These are phyloP conservation scores for Trichechus manatus DNA, from an alignment of 2,113 vertebrate species.

Conservation along the genomic window DNA sequence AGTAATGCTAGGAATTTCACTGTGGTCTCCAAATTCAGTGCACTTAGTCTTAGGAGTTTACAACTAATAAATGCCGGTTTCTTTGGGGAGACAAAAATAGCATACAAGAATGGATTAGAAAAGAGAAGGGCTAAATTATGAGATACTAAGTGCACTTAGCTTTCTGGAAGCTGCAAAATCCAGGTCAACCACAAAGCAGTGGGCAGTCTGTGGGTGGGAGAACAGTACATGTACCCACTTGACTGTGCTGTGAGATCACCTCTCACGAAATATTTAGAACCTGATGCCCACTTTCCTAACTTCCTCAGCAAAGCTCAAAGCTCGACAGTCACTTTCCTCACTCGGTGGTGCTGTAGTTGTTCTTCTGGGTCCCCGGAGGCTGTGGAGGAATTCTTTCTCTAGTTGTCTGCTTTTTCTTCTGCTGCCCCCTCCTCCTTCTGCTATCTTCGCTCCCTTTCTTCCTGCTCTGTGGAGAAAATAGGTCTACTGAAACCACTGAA, in stretches of 20 bases:
- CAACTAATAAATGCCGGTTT: background rate
- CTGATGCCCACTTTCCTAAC: background rate
- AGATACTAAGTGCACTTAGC: background rate
- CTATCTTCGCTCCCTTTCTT: background rate
- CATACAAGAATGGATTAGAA: background rate
- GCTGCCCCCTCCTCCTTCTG: background rate
- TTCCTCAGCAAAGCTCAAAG: background rate
- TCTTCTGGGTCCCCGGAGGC: background rate
- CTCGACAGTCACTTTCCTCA: background rate
- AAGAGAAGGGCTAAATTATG: background rate
- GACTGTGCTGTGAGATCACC: background rate
- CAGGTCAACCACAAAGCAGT: background rate
- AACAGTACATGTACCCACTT: background rate
- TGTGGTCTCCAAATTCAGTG: background rate
- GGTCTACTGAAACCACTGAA: background rate
- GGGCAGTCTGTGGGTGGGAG: background rate
- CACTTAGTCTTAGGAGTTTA: background rate
- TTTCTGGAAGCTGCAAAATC: background rate
- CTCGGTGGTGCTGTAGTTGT: background rate
- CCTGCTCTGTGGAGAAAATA: background rate
- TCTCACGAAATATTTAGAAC: conserved; percentile 7
- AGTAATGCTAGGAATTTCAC: background rate
- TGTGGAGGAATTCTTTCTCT: background rate
- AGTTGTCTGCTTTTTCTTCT: background rate
- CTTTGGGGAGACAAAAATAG: background rate